Percentiles rank a stretch among this genome's conserved stretches.
Conservation (phyloP, 2,113 vertebrate species). For the Microcebus tavaratra region DNA sequence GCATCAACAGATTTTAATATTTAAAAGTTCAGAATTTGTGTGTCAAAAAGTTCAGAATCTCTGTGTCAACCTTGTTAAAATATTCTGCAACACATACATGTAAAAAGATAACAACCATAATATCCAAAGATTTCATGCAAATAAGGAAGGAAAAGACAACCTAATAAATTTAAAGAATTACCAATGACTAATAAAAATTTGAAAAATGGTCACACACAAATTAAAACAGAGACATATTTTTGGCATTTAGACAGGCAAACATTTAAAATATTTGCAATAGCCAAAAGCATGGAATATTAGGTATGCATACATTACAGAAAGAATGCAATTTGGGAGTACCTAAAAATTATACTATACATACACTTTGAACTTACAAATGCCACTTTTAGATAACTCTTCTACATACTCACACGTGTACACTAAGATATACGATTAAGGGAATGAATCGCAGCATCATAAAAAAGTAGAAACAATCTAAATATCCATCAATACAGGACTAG, state of each 20-base stretch:
- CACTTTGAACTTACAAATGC: not conserved
- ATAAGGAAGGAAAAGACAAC: slow-evolving; percentile 15
- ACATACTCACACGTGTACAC: not conserved
- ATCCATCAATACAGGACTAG: not conserved
- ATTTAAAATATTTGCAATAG: slow-evolving; percentile 40
- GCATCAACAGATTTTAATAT: not conserved
- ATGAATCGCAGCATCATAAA: not conserved
- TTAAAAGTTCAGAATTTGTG: not conserved
- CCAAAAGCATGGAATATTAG: not conserved
- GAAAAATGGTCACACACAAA: not conserved
- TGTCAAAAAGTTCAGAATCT: not conserved
- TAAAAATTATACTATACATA: not conserved
- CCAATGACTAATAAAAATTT: slow-evolving; percentile 21
- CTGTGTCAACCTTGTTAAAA: not conserved
- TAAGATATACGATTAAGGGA: not conserved
- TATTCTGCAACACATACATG: not conserved
- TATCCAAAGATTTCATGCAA: slow-evolving; percentile 16
- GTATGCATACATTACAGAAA: not conserved
- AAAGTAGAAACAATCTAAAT: not conserved
- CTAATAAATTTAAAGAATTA: not conserved
- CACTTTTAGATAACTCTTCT: not conserved
- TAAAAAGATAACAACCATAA: not conserved
- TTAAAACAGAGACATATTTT: not conserved
- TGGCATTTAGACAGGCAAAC: not conserved
- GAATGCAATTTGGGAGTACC: not conserved